Evolutionary conservation across 2,888 invertebrate species (phyloP).

Genomic region (Ypsolopha scabrella): DNA sequence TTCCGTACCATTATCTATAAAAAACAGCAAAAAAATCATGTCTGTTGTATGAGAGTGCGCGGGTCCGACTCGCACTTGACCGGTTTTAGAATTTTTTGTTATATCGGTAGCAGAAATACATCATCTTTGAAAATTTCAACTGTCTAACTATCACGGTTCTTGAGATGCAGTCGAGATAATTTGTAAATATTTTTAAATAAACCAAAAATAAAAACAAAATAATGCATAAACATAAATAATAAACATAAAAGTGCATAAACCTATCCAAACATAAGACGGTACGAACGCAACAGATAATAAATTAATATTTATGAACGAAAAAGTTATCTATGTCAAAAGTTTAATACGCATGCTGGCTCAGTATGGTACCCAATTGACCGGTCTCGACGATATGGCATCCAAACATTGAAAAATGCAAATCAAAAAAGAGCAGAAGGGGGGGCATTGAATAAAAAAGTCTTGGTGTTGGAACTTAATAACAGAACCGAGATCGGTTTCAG

Average conservation of each 20-base stretch:
- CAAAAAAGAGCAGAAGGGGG: constrained; percentile 38
- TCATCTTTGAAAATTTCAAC: no score
- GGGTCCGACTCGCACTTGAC: no score
- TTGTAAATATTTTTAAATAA: no score
- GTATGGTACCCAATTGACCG: neutral
- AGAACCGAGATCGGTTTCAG: constrained; percentile 49
- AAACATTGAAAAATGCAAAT: constrained; percentile 24
- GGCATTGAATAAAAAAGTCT: constrained; percentile 59
- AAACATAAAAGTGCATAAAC: constrained; percentile 24
- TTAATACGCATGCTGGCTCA: neutral
- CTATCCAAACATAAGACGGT: constrained; percentile 9
- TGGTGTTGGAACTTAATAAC: constrained; percentile 45
- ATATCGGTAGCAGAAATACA: no score
- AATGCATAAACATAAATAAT: no score
- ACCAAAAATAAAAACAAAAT: no score
- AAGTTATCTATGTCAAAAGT: constrained; percentile 39
- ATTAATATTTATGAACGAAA: constrained; percentile 52
- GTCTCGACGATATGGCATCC: neutral
- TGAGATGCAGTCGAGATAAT: no score
- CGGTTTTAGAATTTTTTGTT: no score
- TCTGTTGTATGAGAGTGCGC: no score
- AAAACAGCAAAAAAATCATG: no score
- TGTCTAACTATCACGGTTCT: no score
- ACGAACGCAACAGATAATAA: constrained; percentile 12
- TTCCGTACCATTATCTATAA: no score